Evolutionary conservation across 1,140 invertebrate species (phyloP).

Genomic region (Drosophila neocordata): DNA sequence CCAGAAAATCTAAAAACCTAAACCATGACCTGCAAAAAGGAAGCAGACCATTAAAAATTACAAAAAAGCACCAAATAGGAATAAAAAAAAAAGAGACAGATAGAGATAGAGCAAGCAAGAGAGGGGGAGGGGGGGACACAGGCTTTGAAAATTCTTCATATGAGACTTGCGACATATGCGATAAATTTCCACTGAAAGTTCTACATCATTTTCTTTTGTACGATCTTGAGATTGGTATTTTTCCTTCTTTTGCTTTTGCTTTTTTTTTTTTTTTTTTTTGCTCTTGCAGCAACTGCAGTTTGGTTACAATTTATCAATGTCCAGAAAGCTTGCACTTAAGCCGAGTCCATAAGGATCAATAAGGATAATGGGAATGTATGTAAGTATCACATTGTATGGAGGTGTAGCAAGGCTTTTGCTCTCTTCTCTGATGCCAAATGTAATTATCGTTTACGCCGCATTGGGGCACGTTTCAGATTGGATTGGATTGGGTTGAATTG

Average conservation of each 20-base stretch:
- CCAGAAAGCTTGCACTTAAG: slow-evolving; percentile 65
- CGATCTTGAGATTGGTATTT: slow-evolving; percentile 39
- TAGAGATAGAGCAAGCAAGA: slow-evolving; percentile 13
- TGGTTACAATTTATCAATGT: slow-evolving; percentile 69
- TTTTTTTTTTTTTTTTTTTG: slow-evolving; percentile 42
- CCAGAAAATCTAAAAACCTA: slow-evolving; percentile 22
- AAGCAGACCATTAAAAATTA: slow-evolving; percentile 79
- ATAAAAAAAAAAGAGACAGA: not conserved
- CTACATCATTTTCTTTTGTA: slow-evolving; percentile 62
- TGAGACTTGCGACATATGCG: slow-evolving; percentile 79
- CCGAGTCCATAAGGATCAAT: slow-evolving; percentile 74
- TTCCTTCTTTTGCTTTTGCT: slow-evolving; percentile 21
- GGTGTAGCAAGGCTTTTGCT: slow-evolving; percentile 28
- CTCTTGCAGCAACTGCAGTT: slow-evolving; percentile 41
- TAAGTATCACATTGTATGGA: slow-evolving; percentile 36
- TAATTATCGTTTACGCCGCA: slow-evolving; percentile 77
- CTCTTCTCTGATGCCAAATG: slow-evolving; percentile 43
- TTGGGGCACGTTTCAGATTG: slow-evolving; percentile 71
- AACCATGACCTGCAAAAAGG: slow-evolving; percentile 53
- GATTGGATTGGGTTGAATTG: slow-evolving; percentile 40
- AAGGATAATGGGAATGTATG: slow-evolving; percentile 71
- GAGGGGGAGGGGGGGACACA: too few species aligned
- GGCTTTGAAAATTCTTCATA: slow-evolving; percentile 49
- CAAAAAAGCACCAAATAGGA: slow-evolving; percentile 36
- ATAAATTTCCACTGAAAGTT: slow-evolving; percentile 66